These are phyloP conservation scores for Lomographa bimaculata DNA, from an alignment of 2,888 invertebrate species.

Conservation along the genomic window DNA sequence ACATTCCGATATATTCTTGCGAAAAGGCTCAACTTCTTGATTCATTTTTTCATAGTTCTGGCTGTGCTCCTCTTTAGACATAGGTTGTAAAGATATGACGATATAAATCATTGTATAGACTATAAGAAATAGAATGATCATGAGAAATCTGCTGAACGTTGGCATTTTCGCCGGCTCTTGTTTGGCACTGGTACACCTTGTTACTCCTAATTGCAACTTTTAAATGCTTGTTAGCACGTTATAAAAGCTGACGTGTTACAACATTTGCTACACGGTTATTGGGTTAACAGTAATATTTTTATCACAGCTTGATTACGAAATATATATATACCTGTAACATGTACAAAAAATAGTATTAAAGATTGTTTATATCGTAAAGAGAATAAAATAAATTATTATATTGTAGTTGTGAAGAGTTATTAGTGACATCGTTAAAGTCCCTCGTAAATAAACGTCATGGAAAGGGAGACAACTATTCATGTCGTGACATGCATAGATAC, in stretches of 20 bases:
- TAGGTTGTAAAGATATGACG: slow-evolving; percentile 56
- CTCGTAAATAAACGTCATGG: no score
- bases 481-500: no score
- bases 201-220: slow-evolving; percentile 31
- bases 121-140: slow-evolving; percentile 41
- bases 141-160: slow-evolving; percentile 21
- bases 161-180: slow-evolving; percentile 47
- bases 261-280: slow-evolving; percentile 11
- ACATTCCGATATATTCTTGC: slow-evolving; percentile 69
- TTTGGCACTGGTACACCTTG: slow-evolving; percentile 41
- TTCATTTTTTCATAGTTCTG: slow-evolving; percentile 55
- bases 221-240: slow-evolving; percentile 57
- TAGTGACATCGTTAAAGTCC: no score
- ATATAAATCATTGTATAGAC: slow-evolving; percentile 46
- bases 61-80: slow-evolving; percentile 67
- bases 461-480: no score
- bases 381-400: no score
- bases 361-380: no score
- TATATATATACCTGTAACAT: background rate
- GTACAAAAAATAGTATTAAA: no score
- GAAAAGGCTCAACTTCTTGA: slow-evolving; percentile 65
- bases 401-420: no score
- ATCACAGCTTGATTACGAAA: slow-evolving; percentile 9
- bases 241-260: slow-evolving; percentile 29
- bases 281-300: slow-evolving; percentile 20